These are phyloP conservation scores for Holothuria glaberrima DNA, from an alignment of 35 echinoderm and acorn worm species.

Conservation along the genomic window DNA sequence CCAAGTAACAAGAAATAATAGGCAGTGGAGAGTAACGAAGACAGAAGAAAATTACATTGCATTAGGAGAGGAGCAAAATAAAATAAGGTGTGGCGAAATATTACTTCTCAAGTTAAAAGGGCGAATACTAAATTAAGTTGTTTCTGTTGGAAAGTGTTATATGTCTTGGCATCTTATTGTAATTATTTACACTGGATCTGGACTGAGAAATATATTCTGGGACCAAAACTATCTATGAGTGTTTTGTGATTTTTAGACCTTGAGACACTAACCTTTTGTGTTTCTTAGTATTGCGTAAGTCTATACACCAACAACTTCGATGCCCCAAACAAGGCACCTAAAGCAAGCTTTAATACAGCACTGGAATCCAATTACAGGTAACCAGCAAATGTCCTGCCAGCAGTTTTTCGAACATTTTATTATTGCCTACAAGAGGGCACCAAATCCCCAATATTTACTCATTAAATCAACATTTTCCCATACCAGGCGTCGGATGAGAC, in stretches of 20 bases:
- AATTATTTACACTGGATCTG: background rate
- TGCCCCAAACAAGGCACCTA: too few relatives aligned
- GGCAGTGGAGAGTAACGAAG: background rate
- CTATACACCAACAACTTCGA: background rate
- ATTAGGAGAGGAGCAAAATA: too few relatives aligned
- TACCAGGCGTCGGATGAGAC: too few relatives aligned
- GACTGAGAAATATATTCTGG: background rate
- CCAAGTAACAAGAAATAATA: background rate
- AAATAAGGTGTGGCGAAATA: background rate
- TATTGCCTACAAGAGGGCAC: too few relatives aligned
- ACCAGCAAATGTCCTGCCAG: too few relatives aligned
- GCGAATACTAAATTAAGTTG: background rate
- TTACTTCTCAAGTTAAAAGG: background rate
- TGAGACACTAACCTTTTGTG: background rate
- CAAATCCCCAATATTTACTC: too few relatives aligned
- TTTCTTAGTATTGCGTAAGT: background rate
- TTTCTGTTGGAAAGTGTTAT: background rate
- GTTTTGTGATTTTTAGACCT: background rate
- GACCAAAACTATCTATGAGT: background rate
- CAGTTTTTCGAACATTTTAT: too few relatives aligned
- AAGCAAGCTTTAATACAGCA: too few relatives aligned
- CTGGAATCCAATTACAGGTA: too few relatives aligned
- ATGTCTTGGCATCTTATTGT: background rate
- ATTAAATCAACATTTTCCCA: too few relatives aligned
- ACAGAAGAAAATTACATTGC: background rate